Conservation (phyloP, 2,797 vertebrate species). For the Astyanax mexicanus region DNA sequence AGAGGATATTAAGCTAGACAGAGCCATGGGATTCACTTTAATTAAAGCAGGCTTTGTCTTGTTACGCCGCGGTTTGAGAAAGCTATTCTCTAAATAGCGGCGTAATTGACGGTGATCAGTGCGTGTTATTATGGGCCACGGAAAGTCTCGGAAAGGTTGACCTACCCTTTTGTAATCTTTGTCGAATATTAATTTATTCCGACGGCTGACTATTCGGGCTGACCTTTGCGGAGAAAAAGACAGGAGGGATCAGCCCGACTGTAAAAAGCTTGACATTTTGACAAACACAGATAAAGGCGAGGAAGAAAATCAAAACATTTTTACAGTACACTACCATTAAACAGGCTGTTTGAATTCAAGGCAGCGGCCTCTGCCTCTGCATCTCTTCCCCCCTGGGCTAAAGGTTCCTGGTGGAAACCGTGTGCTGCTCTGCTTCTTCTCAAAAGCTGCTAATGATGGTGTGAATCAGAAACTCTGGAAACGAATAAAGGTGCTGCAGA, state of each 20-base stretch:
- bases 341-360: conserved; percentile 62
- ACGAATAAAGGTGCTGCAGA: too few species aligned
- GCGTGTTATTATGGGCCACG: conserved; percentile 61
- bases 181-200: conserved; percentile 77
- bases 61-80: conserved; percentile 62
- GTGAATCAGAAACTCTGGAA: not conserved
- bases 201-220: conserved; percentile 76
- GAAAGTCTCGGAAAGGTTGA: conserved; percentile 77
- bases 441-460: conserved; percentile 27
- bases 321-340: conserved; percentile 64
- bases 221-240: conserved; percentile 80
- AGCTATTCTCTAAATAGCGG: conserved; percentile 65
- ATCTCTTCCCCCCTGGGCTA: conserved; percentile 49
- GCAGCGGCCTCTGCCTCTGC: conserved; percentile 55
- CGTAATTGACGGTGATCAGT: conserved; percentile 72
- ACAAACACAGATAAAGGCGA: conserved; percentile 76
- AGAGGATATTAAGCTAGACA: conserved; percentile 37
- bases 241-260: conserved; percentile 76
- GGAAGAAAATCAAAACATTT: conserved; percentile 60
- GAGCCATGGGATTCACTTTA: conserved; percentile 45
- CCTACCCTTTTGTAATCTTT: conserved; percentile 75
- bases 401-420: conserved; percentile 46
- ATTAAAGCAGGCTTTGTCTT: conserved; percentile 53
- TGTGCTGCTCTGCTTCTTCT: conserved; percentile 18
- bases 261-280: conserved; percentile 84